Conservation (phyloP, 2,888 invertebrate species). For the Perithous albicinctus region DNA sequence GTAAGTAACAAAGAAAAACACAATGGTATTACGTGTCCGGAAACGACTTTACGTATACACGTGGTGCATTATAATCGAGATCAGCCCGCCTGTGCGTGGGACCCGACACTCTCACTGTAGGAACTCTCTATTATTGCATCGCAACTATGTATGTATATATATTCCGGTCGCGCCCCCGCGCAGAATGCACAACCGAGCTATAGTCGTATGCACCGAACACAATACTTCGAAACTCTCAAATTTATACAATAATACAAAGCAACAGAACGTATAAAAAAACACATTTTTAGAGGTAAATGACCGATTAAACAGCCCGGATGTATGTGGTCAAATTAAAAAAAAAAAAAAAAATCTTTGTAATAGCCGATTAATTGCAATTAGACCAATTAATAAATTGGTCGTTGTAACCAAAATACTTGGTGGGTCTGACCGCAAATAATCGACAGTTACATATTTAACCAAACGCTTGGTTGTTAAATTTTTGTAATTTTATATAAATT, state of each 20-base stretch:
- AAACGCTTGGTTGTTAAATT: no score
- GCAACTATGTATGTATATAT: constrained; percentile 8
- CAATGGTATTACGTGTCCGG: not conserved
- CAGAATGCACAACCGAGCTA: constrained; percentile 2
- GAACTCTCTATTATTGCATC: constrained; percentile 35
- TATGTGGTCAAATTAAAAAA: no score
- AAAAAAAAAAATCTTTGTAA: no score
- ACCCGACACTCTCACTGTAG: constrained; percentile 33
- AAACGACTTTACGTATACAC: not conserved
- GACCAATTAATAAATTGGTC: no score
- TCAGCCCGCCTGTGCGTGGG: constrained; percentile 2
- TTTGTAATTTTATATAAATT: no score
- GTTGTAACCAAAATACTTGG: no score
- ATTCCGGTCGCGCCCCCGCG: constrained; percentile 25
- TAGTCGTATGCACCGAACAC: not conserved
- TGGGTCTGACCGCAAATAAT: no score
- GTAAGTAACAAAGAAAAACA: not conserved
- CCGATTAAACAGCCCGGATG: no score
- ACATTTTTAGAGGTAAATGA: not conserved
- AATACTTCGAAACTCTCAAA: not conserved
- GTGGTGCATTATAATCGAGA: not conserved
- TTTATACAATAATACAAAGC: not conserved
- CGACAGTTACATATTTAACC: no score
- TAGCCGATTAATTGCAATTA: no score
- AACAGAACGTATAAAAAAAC: not conserved